Evolutionary conservation across 2,888 invertebrate genomes (phyloP).

Genomic region (Caenorhabditis panamensis): DNA sequence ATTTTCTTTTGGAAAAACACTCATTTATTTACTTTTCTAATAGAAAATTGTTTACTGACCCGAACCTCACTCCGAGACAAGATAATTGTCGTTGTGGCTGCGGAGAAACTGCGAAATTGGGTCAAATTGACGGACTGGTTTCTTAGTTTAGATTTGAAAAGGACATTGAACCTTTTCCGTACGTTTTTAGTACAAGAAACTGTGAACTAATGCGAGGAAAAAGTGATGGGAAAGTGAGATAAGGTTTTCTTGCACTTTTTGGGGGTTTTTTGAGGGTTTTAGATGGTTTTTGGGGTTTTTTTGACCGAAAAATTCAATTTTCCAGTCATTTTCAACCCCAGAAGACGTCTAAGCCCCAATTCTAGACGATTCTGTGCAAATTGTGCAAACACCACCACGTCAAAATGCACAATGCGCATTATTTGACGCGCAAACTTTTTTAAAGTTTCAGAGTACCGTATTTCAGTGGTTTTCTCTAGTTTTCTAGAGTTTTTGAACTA

Average conservation of each 20-base stretch:
- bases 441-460: no score
- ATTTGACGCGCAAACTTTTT: no score
- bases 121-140: constrained; percentile 4
- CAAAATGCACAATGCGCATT: no score
- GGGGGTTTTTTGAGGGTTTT: neutral
- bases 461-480: no score
- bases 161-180: neutral
- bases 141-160: neutral
- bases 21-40: neutral
- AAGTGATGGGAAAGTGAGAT: neutral
- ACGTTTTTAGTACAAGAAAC: neutral
- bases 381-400: no score
- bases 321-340: no score
- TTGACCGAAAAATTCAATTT: no score
- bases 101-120: constrained; percentile 4
- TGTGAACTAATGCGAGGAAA: neutral
- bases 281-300: no score
- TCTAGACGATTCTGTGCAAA: no score
- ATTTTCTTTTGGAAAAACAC: neutral
- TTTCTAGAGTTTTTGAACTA: no score
- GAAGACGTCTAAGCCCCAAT: no score
- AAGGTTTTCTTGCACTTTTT: neutral
- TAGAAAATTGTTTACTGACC: neutral
- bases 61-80: no score
- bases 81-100: neutral